Base-by-base conservation (phyloP, 2,797 vertebrate species). In the Megaceryle alcyon region DNA sequence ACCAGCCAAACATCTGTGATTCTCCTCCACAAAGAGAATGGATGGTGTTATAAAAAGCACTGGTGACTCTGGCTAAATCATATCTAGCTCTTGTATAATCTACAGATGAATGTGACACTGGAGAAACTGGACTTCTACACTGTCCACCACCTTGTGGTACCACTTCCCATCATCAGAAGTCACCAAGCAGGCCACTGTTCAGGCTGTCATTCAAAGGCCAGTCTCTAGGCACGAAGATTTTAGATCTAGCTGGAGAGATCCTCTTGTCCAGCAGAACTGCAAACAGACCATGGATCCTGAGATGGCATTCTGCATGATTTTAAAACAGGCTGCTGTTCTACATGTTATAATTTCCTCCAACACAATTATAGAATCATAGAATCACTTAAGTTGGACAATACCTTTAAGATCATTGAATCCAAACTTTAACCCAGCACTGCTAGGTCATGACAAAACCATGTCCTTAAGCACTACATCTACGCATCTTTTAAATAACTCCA, bases 1-100 rank as follows among this genome's bases (percentile, higher is more conserved):
- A 91, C 81, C 22, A 96, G 82, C 41, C 61, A 85, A 43, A 92
- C 63, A 12, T 53, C 89, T 51, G 44, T 93, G 46, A 86, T 95
- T 70, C 72, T 95, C 13, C 85, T 96, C 48, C 86, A 92, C n/a
- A 54, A 51, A 81, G 64, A 71, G 21, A 51, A 59, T 60, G 11
- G 14, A 61, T 7, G 8, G 16, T 57, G 35, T 29, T 37, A 46
- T n/a, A 7, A 57, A 81, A 53, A 59, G 2, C n/a, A 71, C 43
- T 57, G 9, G 7, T 19, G 14, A 72, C 54, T 46, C 26, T 28
- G 33, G 20, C 43, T 46, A 37, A 77, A 49, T 56, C 37, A 25
- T 0, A 1, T 31, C 39, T n/a, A 53, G 8, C 41, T 65, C 70
- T 60, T 20, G 14, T 22, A 35, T n/a, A 14, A 76, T 12, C 22